phyloP scores from a whole-genome alignment of 2,113 vertebrate species.

The Leiothrix lutea region DNA sequence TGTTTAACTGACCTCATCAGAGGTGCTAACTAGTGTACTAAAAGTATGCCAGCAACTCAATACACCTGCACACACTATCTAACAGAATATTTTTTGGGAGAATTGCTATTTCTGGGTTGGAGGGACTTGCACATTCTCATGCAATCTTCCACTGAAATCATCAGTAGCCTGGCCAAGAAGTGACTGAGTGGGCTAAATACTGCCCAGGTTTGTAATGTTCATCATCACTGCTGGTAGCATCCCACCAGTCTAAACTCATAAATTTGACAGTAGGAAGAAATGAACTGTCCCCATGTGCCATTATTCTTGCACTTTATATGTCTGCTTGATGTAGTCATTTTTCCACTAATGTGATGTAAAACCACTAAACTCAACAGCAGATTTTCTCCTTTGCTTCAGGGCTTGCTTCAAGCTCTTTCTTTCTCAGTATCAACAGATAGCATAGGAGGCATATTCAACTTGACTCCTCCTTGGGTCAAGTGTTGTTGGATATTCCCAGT shows the following conservation, averaged over 20 bases:
- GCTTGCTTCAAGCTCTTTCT: neutral
- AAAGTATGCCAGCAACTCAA: neutral
- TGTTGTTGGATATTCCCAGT: neutral
- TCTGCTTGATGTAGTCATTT: neutral
- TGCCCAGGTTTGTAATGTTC: neutral
- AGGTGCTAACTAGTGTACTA: neutral
- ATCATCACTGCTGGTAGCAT: neutral
- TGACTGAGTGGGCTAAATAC: neutral
- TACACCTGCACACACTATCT: neutral
- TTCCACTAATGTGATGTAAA: neutral
- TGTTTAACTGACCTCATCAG: neutral
- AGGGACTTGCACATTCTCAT: neutral
- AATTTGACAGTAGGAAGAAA: neutral
- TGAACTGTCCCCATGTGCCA: neutral
- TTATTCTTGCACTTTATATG: neutral
- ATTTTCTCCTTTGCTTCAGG: neutral
- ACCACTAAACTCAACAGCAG: neutral
- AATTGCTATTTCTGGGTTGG: neutral
- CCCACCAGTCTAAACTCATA: neutral
- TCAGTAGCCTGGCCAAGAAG: neutral
- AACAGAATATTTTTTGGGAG: neutral
- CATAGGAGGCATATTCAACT: neutral
- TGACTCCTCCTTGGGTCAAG: neutral
- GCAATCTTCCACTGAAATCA: neutral
- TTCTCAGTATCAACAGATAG: neutral